Percentiles rank a stretch among this genome's conserved stretches.
These are phyloP conservation scores for Hemaris fuciformis DNA, from an alignment of 2,888 invertebrate species.

Conservation along the genomic window DNA sequence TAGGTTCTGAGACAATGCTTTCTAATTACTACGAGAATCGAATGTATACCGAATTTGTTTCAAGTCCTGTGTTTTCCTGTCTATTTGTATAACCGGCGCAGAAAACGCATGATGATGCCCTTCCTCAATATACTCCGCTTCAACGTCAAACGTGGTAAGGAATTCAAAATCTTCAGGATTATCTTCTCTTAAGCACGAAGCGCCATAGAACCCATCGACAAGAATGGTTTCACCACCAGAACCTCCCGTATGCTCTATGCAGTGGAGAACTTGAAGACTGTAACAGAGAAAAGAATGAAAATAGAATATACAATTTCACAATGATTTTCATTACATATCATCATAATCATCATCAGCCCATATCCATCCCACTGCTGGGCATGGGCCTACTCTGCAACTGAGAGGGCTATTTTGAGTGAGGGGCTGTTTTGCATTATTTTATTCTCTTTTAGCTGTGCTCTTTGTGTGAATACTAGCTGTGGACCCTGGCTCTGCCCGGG, in stretches of 20 bases:
- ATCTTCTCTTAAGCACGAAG: constrained; percentile 74
- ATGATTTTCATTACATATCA: too few relatives aligned
- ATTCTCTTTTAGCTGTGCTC: too few relatives aligned
- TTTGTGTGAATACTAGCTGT: too few relatives aligned
- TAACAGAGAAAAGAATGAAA: neutral
- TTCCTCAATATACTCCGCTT: constrained; percentile 85
- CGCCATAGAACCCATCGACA: constrained; percentile 88
- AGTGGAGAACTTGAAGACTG: constrained; percentile 73
- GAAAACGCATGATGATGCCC: constrained; percentile 80
- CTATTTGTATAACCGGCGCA: constrained; percentile 82
- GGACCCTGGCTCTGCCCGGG: too few relatives aligned
- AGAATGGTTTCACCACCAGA: constrained; percentile 87
- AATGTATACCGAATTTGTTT: constrained; percentile 85
- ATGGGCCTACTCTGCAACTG: too few relatives aligned
- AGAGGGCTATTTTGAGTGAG: too few relatives aligned
- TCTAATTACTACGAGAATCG: too few relatives aligned
- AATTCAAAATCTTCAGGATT: constrained; percentile 81
- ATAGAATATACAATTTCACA: too few relatives aligned
- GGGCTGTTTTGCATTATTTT: too few relatives aligned
- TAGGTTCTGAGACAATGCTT: too few relatives aligned
- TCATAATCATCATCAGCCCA: neutral
- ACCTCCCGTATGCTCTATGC: constrained; percentile 73
- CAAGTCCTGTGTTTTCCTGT: constrained; percentile 78
- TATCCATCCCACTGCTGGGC: neutral
- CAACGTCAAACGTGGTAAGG: constrained; percentile 79